phyloP scores from a whole-genome alignment of 2,797 vertebrate species.

The Psittacula echo region DNA sequence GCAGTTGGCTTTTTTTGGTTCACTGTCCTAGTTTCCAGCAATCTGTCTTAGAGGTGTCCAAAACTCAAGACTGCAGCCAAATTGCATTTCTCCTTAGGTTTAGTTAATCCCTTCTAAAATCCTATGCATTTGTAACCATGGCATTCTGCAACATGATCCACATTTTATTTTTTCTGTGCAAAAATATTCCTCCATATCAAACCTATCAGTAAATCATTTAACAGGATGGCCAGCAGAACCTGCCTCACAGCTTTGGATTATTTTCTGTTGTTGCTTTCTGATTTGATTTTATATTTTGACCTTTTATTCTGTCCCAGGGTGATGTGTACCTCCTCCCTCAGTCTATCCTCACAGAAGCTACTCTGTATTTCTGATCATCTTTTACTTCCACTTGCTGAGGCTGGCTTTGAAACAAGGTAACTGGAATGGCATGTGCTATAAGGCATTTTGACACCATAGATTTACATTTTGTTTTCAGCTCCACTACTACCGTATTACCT shows the following conservation, averaged over 20 bases:
- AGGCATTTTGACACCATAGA: not conserved
- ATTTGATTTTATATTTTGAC: not conserved
- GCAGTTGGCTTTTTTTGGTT: not conserved
- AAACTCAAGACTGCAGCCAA: not conserved
- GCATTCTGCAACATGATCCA: not conserved
- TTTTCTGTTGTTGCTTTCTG: not conserved
- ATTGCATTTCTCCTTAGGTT: not conserved
- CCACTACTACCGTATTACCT: not conserved
- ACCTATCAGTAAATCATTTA: not conserved
- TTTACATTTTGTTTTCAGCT: not conserved
- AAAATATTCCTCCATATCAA: not conserved
- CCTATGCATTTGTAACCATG: not conserved
- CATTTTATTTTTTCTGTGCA: not conserved
- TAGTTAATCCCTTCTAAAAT: not conserved
- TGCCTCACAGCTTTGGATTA: not conserved
- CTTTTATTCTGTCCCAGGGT: not conserved
- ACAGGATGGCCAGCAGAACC: not conserved
- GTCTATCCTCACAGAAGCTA: not conserved
- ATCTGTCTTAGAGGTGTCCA: not conserved
- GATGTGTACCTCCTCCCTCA: fast-evolving
- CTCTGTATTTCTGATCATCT: not conserved
- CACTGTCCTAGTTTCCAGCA: not conserved
- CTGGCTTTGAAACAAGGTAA: not conserved
- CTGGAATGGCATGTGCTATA: not conserved
- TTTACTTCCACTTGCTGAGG: not conserved